Evolutionary conservation across 2,888 invertebrate genomes (phyloP).

Genomic region (Meteorus cinctellus): DNA sequence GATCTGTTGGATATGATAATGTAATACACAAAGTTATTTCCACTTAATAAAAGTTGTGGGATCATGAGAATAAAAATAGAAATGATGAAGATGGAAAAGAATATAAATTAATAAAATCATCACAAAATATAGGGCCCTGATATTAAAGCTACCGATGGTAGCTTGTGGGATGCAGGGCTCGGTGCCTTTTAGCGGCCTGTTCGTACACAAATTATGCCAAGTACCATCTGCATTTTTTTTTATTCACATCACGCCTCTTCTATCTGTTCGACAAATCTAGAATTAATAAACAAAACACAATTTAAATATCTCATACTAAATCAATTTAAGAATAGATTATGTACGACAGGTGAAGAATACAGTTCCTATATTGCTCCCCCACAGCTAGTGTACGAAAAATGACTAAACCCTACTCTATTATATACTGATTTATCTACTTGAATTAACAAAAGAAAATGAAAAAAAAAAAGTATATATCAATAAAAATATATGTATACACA

Average conservation of each 20-base stretch:
- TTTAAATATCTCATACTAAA: constrained; percentile 25
- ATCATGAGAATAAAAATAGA: constrained; percentile 20
- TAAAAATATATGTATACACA: constrained; percentile 47
- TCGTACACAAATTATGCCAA: constrained; percentile 61
- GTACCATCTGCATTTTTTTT: constrained; percentile 14
- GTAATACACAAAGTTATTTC: neutral
- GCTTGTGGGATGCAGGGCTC: constrained; percentile 64
- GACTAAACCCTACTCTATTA: constrained; percentile 42
- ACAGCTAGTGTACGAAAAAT: constrained; percentile 47
- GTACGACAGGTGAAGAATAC: constrained; percentile 68
- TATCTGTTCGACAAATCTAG: neutral
- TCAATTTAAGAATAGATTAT: constrained; percentile 41
- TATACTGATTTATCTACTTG: constrained; percentile 34
- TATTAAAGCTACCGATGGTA: constrained; percentile 50
- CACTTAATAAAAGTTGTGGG: constrained; percentile 25
- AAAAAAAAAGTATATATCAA: constrained; percentile 30
- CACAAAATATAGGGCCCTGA: constrained; percentile 41
- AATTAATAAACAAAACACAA: constrained; percentile 17
- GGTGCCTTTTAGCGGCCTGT: constrained; percentile 71
- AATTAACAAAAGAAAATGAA: constrained; percentile 38
- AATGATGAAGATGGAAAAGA: neutral
- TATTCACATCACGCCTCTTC: constrained; percentile 41
- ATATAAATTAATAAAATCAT: constrained; percentile 36
- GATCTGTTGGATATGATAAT: constrained; percentile 20
- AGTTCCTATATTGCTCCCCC: constrained; percentile 69